Base-by-base conservation (phyloP, 2,113 vertebrate species). In the Psittacula cyanocephala region DNA sequence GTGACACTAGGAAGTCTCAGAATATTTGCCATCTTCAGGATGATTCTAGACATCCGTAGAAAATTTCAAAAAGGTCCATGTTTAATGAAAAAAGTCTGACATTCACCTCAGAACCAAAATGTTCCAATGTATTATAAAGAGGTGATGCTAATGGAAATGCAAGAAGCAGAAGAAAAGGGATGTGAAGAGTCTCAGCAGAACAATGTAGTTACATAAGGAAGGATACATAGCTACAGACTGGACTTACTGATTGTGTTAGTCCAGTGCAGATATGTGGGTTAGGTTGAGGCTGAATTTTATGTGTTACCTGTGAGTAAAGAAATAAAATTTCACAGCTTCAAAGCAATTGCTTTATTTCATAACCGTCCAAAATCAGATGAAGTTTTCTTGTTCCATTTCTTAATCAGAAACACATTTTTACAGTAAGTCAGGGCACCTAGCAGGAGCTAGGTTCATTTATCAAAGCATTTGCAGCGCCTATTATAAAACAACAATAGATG, bases 401-500 rank as follows among this genome's bases (percentile, higher is more conserved):
- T 67, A 86, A 41, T 57, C 19, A 63, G 88, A 91, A 86, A 68
- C 18, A 70, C n/a, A 28, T 71, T 89, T 91, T 62, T 89, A 81
- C 35, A 85, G 37, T 68, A 86, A 85, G 81, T 87, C 49, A 63
- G 41, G 62, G n/a, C 67, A 65, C 81, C 87, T 94, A 88, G 62
- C 52, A 62, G 62, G 55, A 91, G 25, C 74, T 82, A n/a, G n/a
- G n/a, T 93, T 96, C 77, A 77, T 67, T 95, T 92, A 91, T 92
- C 93, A 96, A 96, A 96, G 91, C 75, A 67, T 88, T 93, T 79
- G 46, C 91, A 93, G 81, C 0, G 0, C 53, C 88, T 78, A 94
- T 96, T 96, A 87, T 96, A 63, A 96, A 92, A 69, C 86, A 81
- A 95, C 88, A 96, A 94, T 95, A 82, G 88, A 80, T 85, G 67